Conservation (phyloP, 2,888 invertebrate genomes). For the Tachina lurida region DNA sequence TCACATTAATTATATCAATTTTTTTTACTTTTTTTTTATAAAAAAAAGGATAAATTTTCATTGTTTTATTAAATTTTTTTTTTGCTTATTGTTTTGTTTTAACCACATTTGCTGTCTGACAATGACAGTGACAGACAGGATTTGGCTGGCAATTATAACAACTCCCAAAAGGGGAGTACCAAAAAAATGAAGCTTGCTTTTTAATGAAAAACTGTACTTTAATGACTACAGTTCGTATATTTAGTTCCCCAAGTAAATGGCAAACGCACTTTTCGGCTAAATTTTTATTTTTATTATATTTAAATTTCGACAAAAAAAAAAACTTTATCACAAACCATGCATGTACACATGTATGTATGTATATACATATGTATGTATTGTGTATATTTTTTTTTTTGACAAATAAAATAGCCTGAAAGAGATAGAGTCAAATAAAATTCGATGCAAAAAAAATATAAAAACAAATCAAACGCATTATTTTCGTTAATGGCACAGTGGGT, state of each 20-base stretch:
- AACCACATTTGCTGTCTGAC: constrained; percentile 67
- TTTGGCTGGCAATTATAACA: constrained; percentile 37
- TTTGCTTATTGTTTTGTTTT: constrained; percentile 28
- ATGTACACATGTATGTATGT: too few relatives aligned
- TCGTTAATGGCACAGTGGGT: constrained; percentile 37
- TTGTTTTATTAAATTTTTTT: constrained; percentile 26
- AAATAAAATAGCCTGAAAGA: constrained; percentile 37
- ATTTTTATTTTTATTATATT: constrained; percentile 22
- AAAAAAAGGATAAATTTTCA: background rate
- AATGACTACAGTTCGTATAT: background rate
- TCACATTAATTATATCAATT: constrained; percentile 51
- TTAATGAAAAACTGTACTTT: constrained; percentile 62
- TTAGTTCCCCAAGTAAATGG: constrained; percentile 27
- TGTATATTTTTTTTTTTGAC: background rate
- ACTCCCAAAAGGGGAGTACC: constrained; percentile 20
- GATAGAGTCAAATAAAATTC: constrained; percentile 24
- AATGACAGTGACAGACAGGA: constrained; percentile 61
- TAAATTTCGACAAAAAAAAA: background rate
- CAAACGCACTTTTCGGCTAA: constrained; percentile 60
- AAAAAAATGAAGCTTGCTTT: constrained; percentile 5
- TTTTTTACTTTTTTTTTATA: background rate
- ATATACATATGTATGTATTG: too few relatives aligned
- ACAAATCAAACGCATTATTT: constrained; percentile 60
- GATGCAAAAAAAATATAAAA: constrained; percentile 5
- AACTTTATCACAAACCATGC: constrained; percentile 1